phyloP scores from a whole-genome alignment of 2,888 invertebrate species.

The Volucella inflata region DNA sequence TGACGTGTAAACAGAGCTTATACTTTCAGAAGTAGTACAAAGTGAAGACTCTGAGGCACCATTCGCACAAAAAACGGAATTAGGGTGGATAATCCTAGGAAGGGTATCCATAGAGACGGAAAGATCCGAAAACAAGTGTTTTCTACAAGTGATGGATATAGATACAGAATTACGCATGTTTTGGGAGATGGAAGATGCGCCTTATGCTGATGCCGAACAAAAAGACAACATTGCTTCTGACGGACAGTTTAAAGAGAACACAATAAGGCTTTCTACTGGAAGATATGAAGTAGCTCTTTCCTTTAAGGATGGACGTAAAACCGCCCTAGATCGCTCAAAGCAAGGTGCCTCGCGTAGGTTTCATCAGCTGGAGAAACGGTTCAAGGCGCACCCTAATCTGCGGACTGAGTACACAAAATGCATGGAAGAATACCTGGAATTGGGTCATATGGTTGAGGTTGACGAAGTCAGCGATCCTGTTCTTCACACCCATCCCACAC shows the following conservation, averaged over 20 bases:
- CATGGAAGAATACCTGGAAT: slow-evolving; percentile 11
- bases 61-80: slow-evolving; percentile 22
- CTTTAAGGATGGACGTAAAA: too few relatives aligned
- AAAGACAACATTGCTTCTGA: background rate
- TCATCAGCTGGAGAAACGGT: too few relatives aligned
- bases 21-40: slow-evolving; percentile 12
- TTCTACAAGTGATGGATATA: too few relatives aligned
- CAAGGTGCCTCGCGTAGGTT: too few relatives aligned
- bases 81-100: too few relatives aligned
- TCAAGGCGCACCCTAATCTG: background rate
- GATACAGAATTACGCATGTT: too few relatives aligned
- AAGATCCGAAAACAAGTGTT: background rate
- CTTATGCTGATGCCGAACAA: background rate
- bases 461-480: background rate
- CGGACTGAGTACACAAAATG: background rate
- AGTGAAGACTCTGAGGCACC: slow-evolving; percentile 6
- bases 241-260: slow-evolving; percentile 7
- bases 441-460: too few relatives aligned
- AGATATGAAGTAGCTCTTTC: slow-evolving; percentile 10
- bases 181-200: too few relatives aligned
- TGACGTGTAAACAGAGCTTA: slow-evolving; percentile 18
- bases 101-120: background rate
- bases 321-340: too few relatives aligned
- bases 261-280: slow-evolving; percentile 1
- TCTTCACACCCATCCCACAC: background rate